Evolutionary conservation across 2,888 invertebrate genomes (phyloP).

Genomic region (Dicranocentrus wangi): DNA sequence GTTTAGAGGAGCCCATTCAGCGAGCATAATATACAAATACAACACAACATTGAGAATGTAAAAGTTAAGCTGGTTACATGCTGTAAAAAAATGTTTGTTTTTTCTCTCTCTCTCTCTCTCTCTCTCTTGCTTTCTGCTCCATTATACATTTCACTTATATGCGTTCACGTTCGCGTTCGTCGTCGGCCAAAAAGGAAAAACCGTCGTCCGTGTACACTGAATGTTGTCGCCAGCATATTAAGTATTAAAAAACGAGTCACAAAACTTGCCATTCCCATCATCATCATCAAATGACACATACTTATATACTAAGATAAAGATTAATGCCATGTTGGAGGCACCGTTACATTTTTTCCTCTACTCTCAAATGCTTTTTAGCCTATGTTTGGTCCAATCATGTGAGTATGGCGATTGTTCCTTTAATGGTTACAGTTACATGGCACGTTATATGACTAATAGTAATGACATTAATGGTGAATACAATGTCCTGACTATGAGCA

Average conservation of each 20-base stretch:
- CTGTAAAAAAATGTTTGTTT: slow-evolving; percentile 30
- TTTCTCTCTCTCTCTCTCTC: background rate
- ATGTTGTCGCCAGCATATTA: slow-evolving; percentile 43
- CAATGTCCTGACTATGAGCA: slow-evolving; percentile 42
- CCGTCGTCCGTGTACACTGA: slow-evolving; percentile 15
- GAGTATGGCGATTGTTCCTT: slow-evolving; percentile 38
- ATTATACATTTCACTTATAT: too few species aligned
- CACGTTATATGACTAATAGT: slow-evolving; percentile 55
- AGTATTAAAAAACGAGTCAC: slow-evolving; percentile 44
- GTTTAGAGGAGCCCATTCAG: too few species aligned
- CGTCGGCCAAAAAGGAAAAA: slow-evolving; percentile 20
- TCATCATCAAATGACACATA: slow-evolving; percentile 48
- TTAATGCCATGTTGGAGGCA: slow-evolving; percentile 44
- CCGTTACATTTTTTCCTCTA: too few species aligned
- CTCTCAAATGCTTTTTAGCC: slow-evolving; percentile 1
- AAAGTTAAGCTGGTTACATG: slow-evolving; percentile 4
- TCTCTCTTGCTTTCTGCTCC: too few species aligned
- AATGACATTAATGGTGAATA: slow-evolving; percentile 52
- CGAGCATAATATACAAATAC: slow-evolving; percentile 16
- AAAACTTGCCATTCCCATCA: slow-evolving; percentile 47
- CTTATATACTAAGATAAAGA: slow-evolving; percentile 44
- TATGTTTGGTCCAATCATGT: slow-evolving; percentile 41
- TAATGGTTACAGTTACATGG: slow-evolving; percentile 55
- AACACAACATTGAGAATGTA: slow-evolving; percentile 12
- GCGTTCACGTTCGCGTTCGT: too few species aligned